A percentile compares a stretch with the other conserved stretches of the same genome.
Evolutionary conservation across 1,140 invertebrate species (phyloP).

Genomic region (Procambarus virginalis): DNA sequence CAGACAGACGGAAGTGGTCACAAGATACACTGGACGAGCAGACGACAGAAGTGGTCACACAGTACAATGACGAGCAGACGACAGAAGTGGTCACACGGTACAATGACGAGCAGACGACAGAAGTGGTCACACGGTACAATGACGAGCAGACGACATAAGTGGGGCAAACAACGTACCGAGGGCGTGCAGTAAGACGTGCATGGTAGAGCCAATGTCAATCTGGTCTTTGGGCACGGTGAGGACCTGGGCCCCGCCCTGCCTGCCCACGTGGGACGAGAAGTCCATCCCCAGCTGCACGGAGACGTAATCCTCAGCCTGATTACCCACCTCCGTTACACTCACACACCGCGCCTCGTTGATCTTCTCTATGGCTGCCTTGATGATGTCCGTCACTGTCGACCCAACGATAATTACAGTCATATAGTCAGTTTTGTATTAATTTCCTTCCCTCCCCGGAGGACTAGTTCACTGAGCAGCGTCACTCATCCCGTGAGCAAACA

Average conservation of each 20-base stretch:
- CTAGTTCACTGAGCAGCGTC: too few species aligned
- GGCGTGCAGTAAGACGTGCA: conserved; percentile 82
- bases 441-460: too few species aligned
- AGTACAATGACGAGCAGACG: too few species aligned
- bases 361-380: conserved; percentile 42
- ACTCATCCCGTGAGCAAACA: too few species aligned
- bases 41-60: not conserved
- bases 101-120: too few species aligned
- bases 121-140: too few species aligned
- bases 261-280: conserved; percentile 45
- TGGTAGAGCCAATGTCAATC: conserved; percentile 76
- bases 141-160: too few species aligned
- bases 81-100: too few species aligned
- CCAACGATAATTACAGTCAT: not conserved
- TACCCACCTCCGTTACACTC: not conserved
- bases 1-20: too few species aligned
- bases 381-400: conserved; percentile 29
- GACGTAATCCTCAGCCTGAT: conserved; percentile 12
- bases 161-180: conserved; percentile 76
- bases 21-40: too few species aligned
- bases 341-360: conserved; percentile 54
- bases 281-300: conserved; percentile 20
- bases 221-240: conserved; percentile 17
- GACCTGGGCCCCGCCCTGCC: conserved; percentile 46
- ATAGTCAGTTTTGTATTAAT: too few species aligned